Evolutionary conservation across 2,797 vertebrate species (phyloP).

Genomic region (Microchirus variegatus): DNA sequence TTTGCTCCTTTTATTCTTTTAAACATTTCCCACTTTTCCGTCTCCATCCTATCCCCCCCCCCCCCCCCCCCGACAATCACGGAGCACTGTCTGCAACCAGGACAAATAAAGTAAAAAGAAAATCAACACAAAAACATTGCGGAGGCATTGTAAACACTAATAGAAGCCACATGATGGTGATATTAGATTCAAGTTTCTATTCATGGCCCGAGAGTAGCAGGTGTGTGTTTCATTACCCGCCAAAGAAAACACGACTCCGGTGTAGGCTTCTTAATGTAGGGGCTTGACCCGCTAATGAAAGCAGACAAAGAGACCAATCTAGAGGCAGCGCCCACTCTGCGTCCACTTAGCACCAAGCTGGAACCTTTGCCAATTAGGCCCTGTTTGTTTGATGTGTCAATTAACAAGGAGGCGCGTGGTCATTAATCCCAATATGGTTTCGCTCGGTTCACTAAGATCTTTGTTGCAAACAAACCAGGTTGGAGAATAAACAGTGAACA

Average conservation of each 20-base stretch:
- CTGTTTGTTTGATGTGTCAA: conserved; percentile 82
- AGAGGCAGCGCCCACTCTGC: conserved; percentile 69
- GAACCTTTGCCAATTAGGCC: conserved; percentile 80
- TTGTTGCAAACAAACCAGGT: conserved; percentile 33
- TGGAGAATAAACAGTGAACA: conserved; percentile 4
- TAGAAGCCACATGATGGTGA: conserved; percentile 66
- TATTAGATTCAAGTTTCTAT: conserved; percentile 79
- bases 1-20: conserved; percentile 17
- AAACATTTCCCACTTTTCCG: background rate
- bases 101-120: conserved; percentile 31
- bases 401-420: conserved; percentile 69
- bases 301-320: conserved; percentile 77
- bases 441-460: conserved; percentile 36
- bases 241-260: conserved; percentile 73
- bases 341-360: conserved; percentile 73
- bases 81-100: conserved; percentile 14
- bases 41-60: conserved; percentile 17
- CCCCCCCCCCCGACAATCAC: conserved; percentile 26
- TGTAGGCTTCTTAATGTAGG: conserved; percentile 73
- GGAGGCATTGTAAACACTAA: conserved; percentile 61
- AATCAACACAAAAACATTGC: conserved; percentile 59
- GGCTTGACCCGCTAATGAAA: conserved; percentile 79
- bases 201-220: conserved; percentile 80
- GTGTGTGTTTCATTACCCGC: conserved; percentile 79
- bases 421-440: conserved; percentile 67